These are phyloP conservation scores for Notechis scutatus DNA, from an alignment of 2,113 vertebrate genomes.

Conservation along the genomic window DNA sequence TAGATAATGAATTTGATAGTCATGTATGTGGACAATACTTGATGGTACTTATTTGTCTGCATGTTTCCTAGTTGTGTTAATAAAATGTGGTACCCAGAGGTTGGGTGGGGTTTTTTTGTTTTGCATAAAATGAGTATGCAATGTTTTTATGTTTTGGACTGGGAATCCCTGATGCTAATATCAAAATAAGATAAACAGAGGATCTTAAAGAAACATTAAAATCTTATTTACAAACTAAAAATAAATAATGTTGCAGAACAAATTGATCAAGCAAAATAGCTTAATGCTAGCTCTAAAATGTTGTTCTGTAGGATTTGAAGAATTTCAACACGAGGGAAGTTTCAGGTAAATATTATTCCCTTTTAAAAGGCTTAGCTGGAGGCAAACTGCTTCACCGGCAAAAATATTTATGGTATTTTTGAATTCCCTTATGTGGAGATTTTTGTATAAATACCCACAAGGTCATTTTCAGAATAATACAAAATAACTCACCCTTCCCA, in stretches of 20 bases:
- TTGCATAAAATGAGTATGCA: not conserved
- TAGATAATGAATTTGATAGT: not conserved
- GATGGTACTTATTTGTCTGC: not conserved
- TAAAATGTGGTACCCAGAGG: not conserved
- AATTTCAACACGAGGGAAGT: not conserved
- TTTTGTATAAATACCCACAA: not conserved
- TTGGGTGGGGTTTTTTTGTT: not conserved
- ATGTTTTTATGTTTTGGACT: not conserved
- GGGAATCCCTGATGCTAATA: not conserved
- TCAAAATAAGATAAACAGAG: not conserved
- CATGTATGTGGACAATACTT: not conserved
- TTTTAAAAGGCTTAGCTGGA: not conserved
- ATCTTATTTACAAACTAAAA: not conserved
- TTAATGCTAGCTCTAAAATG: not conserved
- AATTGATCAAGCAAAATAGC: not conserved
- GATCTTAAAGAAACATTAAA: not conserved
- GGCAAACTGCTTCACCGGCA: not conserved
- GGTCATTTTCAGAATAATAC: not conserved
- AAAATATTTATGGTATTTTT: not conserved
- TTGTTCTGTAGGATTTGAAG: not conserved
- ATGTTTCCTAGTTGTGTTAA: not conserved
- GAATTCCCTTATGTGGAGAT: not conserved
- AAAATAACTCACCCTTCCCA: not conserved
- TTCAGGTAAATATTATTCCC: not conserved
- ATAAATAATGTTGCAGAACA: not conserved